phyloP scores from a whole-genome alignment of 2,888 invertebrate species.

The Prosopocoilus inquinatus region DNA sequence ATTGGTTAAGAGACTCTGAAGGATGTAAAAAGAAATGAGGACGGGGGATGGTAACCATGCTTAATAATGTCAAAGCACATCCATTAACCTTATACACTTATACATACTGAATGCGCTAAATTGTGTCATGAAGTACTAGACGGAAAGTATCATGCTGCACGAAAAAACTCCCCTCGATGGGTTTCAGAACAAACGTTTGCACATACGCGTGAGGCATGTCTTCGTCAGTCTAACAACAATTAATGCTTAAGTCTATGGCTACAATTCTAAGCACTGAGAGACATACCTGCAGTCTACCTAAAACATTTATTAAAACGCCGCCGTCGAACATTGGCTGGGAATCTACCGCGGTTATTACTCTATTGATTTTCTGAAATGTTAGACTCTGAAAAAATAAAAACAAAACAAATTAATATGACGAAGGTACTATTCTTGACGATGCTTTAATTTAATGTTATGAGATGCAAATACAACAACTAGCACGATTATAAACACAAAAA shows the following conservation, averaged over 20 bases:
- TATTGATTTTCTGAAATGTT: constrained; percentile 89
- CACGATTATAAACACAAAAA: background rate
- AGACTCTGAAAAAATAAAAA: constrained; percentile 68
- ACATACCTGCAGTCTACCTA: constrained; percentile 92
- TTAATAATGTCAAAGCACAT: constrained; percentile 2
- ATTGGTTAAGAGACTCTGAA: no score
- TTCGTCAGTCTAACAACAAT: constrained; percentile 77
- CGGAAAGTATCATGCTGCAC: constrained; percentile 95
- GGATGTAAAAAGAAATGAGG: no score
- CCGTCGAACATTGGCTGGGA: constrained; percentile 99
- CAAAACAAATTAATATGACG: constrained; percentile 23
- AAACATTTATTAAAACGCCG: constrained; percentile 91
- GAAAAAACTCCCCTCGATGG: constrained; percentile 84
- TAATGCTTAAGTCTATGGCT: constrained; percentile 21
- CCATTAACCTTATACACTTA: constrained; percentile 19
- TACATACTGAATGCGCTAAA: constrained; percentile 53
- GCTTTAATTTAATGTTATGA: background rate
- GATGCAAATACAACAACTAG: background rate
- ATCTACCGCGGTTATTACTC: constrained; percentile 90
- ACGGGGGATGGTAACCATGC: background rate
- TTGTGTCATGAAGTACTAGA: constrained; percentile 82
- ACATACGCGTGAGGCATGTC: constrained; percentile 92
- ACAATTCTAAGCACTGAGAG: background rate
- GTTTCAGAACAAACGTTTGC: constrained; percentile 92
- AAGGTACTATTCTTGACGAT: background rate